A percentile compares a stretch with the other conserved stretches of the same genome.
These are phyloP conservation scores for Tolypeutes matacus DNA, from an alignment of 2,797 vertebrate genomes.

Conservation along the genomic window DNA sequence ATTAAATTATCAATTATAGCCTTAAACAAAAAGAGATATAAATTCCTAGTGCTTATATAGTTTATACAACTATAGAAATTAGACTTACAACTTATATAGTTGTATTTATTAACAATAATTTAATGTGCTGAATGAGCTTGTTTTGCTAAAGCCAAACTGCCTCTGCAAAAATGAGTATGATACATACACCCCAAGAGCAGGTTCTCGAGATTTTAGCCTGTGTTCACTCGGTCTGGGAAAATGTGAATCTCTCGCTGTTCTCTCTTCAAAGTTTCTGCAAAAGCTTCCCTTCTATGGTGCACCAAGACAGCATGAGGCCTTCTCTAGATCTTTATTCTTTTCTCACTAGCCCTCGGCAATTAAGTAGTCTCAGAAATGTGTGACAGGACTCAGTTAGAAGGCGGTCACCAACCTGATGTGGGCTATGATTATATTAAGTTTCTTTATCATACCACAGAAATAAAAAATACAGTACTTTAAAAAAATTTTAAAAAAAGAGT, in stretches of 20 bases:
- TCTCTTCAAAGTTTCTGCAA: neutral
- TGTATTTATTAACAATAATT: neutral
- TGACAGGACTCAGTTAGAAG: neutral
- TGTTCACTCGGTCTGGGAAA: neutral
- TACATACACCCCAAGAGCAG: neutral
- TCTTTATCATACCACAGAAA: conserved; percentile 13
- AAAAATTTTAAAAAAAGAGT: too few species aligned
- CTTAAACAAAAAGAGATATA: neutral
- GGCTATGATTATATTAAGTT: neutral
- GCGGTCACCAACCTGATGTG: neutral
- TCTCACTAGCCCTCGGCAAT: neutral
- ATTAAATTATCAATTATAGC: neutral
- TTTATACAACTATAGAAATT: too few species aligned
- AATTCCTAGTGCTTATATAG: neutral
- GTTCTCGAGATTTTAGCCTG: neutral
- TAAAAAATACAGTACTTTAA: too few species aligned
- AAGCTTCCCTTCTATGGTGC: neutral
- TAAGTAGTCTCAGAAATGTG: neutral
- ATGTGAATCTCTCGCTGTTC: neutral
- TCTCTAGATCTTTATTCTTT: conserved; percentile 2
- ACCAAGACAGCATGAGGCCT: neutral
- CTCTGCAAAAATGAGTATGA: neutral
- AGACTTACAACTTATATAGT: neutral
- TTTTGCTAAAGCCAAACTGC: neutral
- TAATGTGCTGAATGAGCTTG: neutral